These are phyloP conservation scores for Myotis brandtii DNA, from an alignment of 2,113 vertebrate genomes.

Conservation along the genomic window DNA sequence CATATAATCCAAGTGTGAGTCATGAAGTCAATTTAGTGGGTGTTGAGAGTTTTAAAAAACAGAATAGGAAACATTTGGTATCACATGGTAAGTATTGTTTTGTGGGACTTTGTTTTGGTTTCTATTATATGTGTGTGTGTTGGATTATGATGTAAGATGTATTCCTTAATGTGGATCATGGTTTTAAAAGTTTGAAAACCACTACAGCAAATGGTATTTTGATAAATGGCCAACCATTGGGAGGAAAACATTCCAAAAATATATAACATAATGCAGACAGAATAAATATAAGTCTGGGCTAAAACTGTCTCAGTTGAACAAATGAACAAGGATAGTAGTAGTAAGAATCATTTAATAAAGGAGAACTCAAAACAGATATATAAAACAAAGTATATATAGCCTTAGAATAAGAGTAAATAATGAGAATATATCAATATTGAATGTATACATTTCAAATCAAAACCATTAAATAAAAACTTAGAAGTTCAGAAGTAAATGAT, in stretches of 20 bases:
- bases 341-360: not conserved
- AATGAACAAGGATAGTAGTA: not conserved
- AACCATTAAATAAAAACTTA: slow-evolving; percentile 43
- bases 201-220: slow-evolving; percentile 28
- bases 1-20: not conserved
- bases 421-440: slow-evolving; percentile 38
- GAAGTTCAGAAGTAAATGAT: slow-evolving; percentile 26
- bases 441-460: not conserved
- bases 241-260: slow-evolving; percentile 14
- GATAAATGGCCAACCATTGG: not conserved
- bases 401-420: slow-evolving; percentile 27
- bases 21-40: not conserved
- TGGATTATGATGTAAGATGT: slow-evolving; percentile 18
- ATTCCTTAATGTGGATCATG: slow-evolving; percentile 29
- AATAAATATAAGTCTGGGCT: slow-evolving; percentile 1
- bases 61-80: not conserved
- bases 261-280: slow-evolving; percentile 13
- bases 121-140: not conserved
- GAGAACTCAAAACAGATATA: not conserved
- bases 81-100: not conserved
- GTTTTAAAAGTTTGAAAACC: slow-evolving; percentile 49
- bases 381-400: not conserved
- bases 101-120: not conserved
- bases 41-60: slow-evolving; percentile 29
- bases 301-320: not conserved